Base-by-base conservation (phyloP, 1,140 invertebrate genomes). In the Sweltsa coloradensis region DNA sequence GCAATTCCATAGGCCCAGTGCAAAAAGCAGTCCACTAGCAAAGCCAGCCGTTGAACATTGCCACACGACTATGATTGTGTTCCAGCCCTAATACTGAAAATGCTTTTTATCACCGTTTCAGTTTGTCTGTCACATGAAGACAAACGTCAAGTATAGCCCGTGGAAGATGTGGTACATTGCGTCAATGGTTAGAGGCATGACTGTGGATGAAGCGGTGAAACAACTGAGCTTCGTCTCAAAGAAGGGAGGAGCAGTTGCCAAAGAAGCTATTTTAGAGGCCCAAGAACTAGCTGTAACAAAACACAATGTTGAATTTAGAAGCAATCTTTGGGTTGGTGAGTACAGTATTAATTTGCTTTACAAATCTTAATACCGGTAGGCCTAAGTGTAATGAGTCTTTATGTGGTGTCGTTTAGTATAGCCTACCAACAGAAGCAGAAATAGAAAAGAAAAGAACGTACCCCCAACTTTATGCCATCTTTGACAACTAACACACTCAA, bases 281-380 rank as follows among this genome's bases (percentile, higher is more conserved):
- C 86, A 89, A 61, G 74, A 86, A 57, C 63, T 89, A 51, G 94
- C 93, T 37, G 79, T 96, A 2, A 75, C 79, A 54, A 63, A 86
- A 22, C 92, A 97, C 59, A 87, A 95, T 76, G 89, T 97, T 24
- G 93, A 97, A 69, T 98, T 82, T 66, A 85, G 79, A 61, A 93
- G 85, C 59, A 97, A 97, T 71, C 71, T 98, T 36, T 98, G 93
- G 93, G 81, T 97, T 71, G 84, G 90, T 94, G 68, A 78, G 81
- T 80, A 57, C 25, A 19, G 11, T n/a, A n/a, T n/a, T n/a, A n/a
- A n/a, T n/a, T n/a, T n/a, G n/a, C n/a, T n/a, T n/a, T n/a, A n/a
- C n/a, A n/a, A n/a, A n/a, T n/a, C n/a, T n/a, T n/a, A n/a, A n/a
- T n/a, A n/a, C n/a, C n/a, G n/a, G n/a, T n/a, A n/a, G n/a, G n/a